A percentile compares a stretch with the other conserved stretches of the same genome.
phyloP scores from a whole-genome alignment of 2,113 vertebrate genomes.

The Lagenorhynchus albirostris region DNA sequence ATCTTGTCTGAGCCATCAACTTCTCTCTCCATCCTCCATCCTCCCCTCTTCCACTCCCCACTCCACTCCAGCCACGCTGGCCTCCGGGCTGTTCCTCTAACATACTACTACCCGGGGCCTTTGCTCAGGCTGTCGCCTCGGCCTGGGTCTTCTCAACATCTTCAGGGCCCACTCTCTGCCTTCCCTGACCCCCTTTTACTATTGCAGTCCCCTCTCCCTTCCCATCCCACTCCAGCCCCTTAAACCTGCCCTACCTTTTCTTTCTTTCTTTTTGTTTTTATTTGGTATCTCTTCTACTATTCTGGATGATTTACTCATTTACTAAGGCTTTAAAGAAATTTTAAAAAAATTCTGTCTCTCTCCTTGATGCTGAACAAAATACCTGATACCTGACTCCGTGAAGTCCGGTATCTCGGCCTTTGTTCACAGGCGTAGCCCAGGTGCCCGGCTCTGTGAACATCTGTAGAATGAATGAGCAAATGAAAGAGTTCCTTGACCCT shows the following conservation, averaged over 20 bases:
- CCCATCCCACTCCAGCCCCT: neutral
- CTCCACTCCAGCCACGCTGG: neutral
- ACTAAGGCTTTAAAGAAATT: neutral
- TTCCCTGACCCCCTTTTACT: neutral
- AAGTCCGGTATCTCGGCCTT: neutral
- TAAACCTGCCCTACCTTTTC: neutral
- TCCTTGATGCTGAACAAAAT: neutral
- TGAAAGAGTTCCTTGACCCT: neutral
- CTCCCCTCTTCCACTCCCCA: neutral
- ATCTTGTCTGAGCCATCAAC: neutral
- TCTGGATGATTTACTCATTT: neutral
- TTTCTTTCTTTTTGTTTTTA: neutral
- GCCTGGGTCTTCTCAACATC: neutral
- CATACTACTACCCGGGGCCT: too few relatives aligned
- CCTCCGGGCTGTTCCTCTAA: neutral
- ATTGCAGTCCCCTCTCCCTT: accelerated
- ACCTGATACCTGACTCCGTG: neutral
- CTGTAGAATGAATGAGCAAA: neutral
- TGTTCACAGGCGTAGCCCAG: neutral
- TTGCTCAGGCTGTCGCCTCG: neutral
- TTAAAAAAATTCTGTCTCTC: neutral
- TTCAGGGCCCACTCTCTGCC: too few relatives aligned
- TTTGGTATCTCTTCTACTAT: neutral
- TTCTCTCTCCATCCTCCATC: neutral
- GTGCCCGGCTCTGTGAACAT: neutral